Evolutionary conservation across 2,797 vertebrate species (phyloP).

Genomic region (Austrolebias charrua): DNA sequence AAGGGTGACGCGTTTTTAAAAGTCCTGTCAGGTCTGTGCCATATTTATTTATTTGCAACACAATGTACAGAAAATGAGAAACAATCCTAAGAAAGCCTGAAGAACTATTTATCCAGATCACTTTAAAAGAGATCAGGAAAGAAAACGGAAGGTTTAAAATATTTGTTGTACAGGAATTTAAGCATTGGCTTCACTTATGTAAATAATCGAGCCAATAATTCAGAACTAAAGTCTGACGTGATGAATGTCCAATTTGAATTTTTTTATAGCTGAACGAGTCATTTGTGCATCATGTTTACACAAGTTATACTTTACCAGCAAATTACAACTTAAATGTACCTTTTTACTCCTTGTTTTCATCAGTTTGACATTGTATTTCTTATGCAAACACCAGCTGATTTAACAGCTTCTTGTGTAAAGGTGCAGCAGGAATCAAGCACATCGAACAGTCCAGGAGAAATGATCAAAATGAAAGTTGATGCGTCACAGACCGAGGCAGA

Average conservation of each 20-base stretch:
- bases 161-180: constrained; percentile 29
- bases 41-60: too few relatives aligned
- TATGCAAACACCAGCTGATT: background rate
- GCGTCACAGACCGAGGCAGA: too few relatives aligned
- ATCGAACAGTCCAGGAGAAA: constrained; percentile 36
- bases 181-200: constrained; percentile 25
- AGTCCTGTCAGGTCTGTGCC: too few relatives aligned
- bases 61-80: too few relatives aligned
- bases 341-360: too few relatives aligned
- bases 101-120: too few relatives aligned
- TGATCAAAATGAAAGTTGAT: background rate
- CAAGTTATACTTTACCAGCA: background rate
- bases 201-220: constrained; percentile 8
- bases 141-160: too few relatives aligned
- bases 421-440: constrained; percentile 44
- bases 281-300: background rate
- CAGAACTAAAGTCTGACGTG: background rate
- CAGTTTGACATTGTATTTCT: rapidly evolving
- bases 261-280: too few relatives aligned
- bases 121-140: too few relatives aligned
- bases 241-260: background rate
- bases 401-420: constrained; percentile 1
- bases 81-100: too few relatives aligned
- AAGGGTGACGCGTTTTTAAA: too few relatives aligned
- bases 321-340: too few relatives aligned